phyloP scores from a whole-genome alignment of 2,888 invertebrate genomes.

The Andrena flavipes region DNA sequence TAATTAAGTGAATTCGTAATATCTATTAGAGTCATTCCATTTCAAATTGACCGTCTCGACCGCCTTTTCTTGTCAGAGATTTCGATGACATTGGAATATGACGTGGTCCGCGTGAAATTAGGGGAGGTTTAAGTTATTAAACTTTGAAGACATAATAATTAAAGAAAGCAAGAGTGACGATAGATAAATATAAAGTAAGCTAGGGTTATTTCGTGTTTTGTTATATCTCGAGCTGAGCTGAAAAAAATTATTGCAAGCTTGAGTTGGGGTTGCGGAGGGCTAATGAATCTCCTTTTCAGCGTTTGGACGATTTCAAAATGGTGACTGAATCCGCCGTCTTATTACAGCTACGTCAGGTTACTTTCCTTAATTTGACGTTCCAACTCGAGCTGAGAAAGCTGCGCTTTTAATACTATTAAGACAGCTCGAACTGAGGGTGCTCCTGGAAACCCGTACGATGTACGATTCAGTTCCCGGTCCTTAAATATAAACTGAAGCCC shows the following conservation, averaged over 20 bases:
- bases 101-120: too few species aligned
- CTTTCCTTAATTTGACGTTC: slow-evolving; percentile 38
- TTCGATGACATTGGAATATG: too few species aligned
- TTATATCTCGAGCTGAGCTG: too few species aligned
- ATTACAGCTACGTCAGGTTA: slow-evolving; percentile 24
- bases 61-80: too few species aligned
- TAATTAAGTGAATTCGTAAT: too few species aligned
- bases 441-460: background rate
- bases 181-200: too few species aligned
- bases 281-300: slow-evolving; percentile 4
- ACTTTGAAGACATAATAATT: too few species aligned
- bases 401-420: slow-evolving; percentile 24
- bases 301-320: slow-evolving; percentile 2
- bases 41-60: too few species aligned
- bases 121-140: too few species aligned
- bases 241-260: background rate
- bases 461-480: background rate
- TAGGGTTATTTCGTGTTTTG: too few species aligned
- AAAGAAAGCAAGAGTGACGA: too few species aligned
- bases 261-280: background rate
- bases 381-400: background rate
- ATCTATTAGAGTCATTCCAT: too few species aligned
- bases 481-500: background rate
- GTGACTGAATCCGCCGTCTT: slow-evolving; percentile 16
- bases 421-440: background rate